A percentile compares a stretch with the other conserved stretches of the same genome.
phyloP scores from a whole-genome alignment of 2,797 vertebrate species.

The Lagocephalus sceleratus region DNA sequence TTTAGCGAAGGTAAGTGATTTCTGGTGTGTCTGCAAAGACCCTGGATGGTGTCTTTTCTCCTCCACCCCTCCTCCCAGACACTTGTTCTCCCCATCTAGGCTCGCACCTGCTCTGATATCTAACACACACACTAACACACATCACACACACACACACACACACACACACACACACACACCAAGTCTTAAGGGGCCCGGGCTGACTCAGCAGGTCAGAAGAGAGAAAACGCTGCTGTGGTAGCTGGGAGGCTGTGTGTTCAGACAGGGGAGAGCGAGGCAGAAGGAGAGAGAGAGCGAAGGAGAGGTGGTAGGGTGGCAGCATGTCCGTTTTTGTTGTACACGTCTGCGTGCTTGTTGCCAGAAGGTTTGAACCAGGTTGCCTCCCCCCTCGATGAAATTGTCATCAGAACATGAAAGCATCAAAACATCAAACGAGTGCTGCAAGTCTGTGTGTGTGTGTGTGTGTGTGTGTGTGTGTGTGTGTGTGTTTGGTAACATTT shows the following conservation, averaged over 20 bases:
- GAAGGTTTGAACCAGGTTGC: conserved; percentile 38
- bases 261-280: conserved; percentile 22
- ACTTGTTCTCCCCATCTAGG: conserved; percentile 18
- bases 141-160: too few relatives aligned
- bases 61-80: neutral
- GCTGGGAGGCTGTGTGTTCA: conserved; percentile 41
- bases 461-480: conserved; percentile 16
- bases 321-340: conserved; percentile 20
- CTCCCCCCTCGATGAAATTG: conserved; percentile 55
- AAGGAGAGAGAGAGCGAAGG: conserved; percentile 11
- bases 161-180: conserved; percentile 2
- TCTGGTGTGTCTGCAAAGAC: conserved; percentile 51
- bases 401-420: conserved; percentile 66
- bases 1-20: conserved; percentile 43
- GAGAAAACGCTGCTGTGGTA: conserved; percentile 35
- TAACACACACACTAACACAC: conserved; percentile 10
- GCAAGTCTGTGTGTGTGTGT: conserved; percentile 53
- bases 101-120: conserved; percentile 37
- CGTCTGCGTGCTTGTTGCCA: conserved; percentile 34
- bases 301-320: conserved; percentile 25
- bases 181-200: conserved; percentile 54
- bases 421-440: conserved; percentile 68
- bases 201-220: conserved; percentile 70
- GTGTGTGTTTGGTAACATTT: conserved; percentile 20
- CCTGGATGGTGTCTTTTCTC: conserved; percentile 36